A percentile compares a stretch with the other conserved stretches of the same genome.
phyloP scores from a whole-genome alignment of 2,113 vertebrate genomes.

The Entomyzon cyanotis region DNA sequence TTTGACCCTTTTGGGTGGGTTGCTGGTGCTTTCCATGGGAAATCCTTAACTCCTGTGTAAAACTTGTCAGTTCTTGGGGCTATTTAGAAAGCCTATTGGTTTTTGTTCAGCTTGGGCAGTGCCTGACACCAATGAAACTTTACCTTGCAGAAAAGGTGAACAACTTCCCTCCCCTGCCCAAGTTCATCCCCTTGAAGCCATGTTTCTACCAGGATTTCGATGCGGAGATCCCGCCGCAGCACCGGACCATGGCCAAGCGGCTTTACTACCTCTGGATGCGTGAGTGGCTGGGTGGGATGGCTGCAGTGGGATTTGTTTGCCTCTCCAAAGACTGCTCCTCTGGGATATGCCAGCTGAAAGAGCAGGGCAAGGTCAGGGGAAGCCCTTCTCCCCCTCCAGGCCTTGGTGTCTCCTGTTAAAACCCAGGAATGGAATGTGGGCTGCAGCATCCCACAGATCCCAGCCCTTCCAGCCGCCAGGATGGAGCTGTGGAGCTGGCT shows the following conservation, averaged over 20 bases:
- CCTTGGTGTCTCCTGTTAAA: background rate
- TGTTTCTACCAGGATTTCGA: constrained; percentile 99
- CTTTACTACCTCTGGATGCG: constrained; percentile 98
- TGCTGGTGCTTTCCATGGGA: background rate
- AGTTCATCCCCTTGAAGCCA: constrained; percentile 93
- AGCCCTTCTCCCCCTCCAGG: background rate
- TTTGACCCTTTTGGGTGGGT: background rate
- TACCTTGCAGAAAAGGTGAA: constrained; percentile 82
- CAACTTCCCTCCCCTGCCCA: constrained; percentile 94
- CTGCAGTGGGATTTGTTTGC: background rate
- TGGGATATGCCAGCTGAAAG: background rate
- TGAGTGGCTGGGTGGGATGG: constrained; percentile 74
- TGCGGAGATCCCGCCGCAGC: constrained; percentile 91
- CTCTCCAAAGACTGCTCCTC: background rate
- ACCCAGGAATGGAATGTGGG: background rate
- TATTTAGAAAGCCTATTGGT: background rate
- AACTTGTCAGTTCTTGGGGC: background rate
- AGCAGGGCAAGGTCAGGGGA: background rate
- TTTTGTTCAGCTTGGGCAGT: background rate
- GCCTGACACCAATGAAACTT: background rate
- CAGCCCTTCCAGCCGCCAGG: background rate
- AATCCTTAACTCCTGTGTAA: background rate
- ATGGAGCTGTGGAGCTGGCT: background rate
- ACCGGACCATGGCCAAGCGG: constrained; percentile 91
- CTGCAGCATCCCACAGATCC: background rate